These are phyloP conservation scores for Trematocara zebra DNA, from an alignment of 2,113 vertebrate genomes.

Conservation along the genomic window DNA sequence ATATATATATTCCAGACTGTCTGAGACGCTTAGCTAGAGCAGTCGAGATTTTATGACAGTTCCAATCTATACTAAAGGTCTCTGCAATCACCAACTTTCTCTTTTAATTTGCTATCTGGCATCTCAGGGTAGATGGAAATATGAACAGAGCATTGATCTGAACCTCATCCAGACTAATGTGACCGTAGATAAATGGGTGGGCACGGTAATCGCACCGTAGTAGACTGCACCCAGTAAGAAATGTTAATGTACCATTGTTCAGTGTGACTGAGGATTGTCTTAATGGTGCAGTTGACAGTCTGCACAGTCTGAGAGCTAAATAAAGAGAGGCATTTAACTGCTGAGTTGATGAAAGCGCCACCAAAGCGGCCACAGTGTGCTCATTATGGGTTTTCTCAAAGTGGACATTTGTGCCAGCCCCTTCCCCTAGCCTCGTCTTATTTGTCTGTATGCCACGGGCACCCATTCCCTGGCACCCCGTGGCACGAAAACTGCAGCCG, in stretches of 20 bases:
- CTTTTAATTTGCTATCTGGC: constrained; percentile 48
- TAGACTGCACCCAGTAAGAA: constrained; percentile 23
- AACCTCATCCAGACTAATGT: constrained; percentile 26
- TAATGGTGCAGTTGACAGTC: constrained; percentile 65
- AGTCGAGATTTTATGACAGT: constrained; percentile 19
- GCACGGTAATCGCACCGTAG: constrained; percentile 20
- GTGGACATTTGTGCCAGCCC: constrained; percentile 64
- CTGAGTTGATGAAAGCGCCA: constrained; percentile 55
- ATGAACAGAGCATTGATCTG: constrained; percentile 36
- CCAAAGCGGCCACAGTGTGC: constrained; percentile 62
- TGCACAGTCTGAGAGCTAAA: constrained; percentile 55
- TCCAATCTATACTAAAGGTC: constrained; percentile 17
- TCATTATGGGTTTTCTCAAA: constrained; percentile 66
- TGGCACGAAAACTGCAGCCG: constrained; percentile 41
- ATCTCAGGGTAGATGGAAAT: constrained; percentile 30
- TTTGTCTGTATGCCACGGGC: constrained; percentile 52
- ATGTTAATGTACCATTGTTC: constrained; percentile 50
- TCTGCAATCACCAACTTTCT: constrained; percentile 30
- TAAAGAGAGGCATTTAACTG: constrained; percentile 61
- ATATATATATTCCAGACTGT: background rate
- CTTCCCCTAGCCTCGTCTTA: constrained; percentile 55
- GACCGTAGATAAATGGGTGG: constrained; percentile 28
- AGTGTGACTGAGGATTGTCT: constrained; percentile 55
- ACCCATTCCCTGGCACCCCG: constrained; percentile 47
- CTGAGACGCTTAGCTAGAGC: background rate